Evolutionary conservation across 2,888 invertebrate genomes (phyloP), one percentile per base, ranked within the genome.

Genomic region (Hoplodrina ambigua): DNA sequence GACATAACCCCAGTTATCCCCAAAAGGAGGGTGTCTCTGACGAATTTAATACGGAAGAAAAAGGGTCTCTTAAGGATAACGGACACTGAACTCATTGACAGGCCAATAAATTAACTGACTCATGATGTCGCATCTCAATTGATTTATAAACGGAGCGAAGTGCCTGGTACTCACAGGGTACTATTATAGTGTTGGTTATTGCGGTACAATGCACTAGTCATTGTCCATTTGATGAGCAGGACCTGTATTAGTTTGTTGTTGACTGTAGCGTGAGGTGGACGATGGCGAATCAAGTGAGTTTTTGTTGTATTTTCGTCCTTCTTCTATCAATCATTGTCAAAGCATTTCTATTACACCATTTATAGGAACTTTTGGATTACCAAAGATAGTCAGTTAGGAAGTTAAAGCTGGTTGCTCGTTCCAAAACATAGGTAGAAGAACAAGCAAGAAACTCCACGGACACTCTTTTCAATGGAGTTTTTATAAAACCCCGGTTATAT

Each of bases 191-290:
- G 66, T 53, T 50, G 19, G 41, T 46, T 49, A 80, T 81, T 81
- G 55, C 30, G 44, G 55, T 66, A 75, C 82, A 82, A 82, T 78
- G 67, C 75, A 82, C 54, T 73, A 64, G 57, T 69, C 69, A 69
- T 59, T 59, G 62, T 63, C 56, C 78, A 66, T 54, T 74, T 75
- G 69, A 37, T 64, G 50, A 82, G 53, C 25, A 73, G 8, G 8
- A 13, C 15, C 49, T 63, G 69, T 53, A 37, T 62, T 62, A 70
- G 72, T 78, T 66, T 37, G 67, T 65, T 57, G 49, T 82, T 75
- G 72, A 46, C 19, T 19, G 11, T 25, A 54, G 25, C 17, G 44
- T 30, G 63, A 56, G 25, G 52, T 60, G 44, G 62, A 58, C 64
- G 57, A 80, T 80, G 80, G 69, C 59, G 8, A 57, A 62, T 25